phyloP scores from a whole-genome alignment of 2,113 vertebrate species.

The Brachyhypopomus gauderio region DNA sequence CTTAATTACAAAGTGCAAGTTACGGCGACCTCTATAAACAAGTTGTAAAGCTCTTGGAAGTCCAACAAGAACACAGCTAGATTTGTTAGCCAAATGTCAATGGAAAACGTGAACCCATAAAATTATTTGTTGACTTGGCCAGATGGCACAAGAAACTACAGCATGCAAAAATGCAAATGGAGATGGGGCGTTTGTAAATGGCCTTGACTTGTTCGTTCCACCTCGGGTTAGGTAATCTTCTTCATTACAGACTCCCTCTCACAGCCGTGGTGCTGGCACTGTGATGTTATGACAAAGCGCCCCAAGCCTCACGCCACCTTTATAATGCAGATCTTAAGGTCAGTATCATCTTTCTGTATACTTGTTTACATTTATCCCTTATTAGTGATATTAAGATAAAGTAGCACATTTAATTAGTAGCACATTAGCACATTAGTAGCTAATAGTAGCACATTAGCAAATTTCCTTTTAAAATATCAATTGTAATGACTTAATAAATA shows the following conservation, averaged over 20 bases:
- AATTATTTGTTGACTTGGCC: slow-evolving; percentile 25
- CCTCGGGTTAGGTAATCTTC: slow-evolving; percentile 12
- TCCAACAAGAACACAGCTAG: slow-evolving; percentile 8
- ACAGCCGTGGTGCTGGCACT: slow-evolving; percentile 11
- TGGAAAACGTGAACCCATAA: slow-evolving; percentile 42
- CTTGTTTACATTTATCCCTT: not conserved
- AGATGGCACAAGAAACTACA: slow-evolving; percentile 24
- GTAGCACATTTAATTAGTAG: too few species aligned
- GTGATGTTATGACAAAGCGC: slow-evolving; percentile 44
- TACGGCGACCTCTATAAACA: not conserved
- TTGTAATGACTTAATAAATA: too few species aligned
- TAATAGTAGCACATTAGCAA: too few species aligned
- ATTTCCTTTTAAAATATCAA: too few species aligned
- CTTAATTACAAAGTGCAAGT: not conserved
- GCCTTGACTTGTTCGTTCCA: slow-evolving; percentile 5
- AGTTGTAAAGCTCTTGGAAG: not conserved
- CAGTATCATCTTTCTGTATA: slow-evolving; percentile 7
- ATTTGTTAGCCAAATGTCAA: slow-evolving; percentile 53
- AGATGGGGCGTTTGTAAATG: slow-evolving; percentile 47
- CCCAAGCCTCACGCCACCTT: not conserved
- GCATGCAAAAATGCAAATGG: slow-evolving; percentile 48
- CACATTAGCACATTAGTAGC: too few species aligned
- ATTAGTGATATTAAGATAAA: too few species aligned
- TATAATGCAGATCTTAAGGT: slow-evolving; percentile 49
- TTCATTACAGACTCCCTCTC: slow-evolving; percentile 33